These are phyloP conservation scores for Sepiola atlantica DNA, from an alignment of 2,888 invertebrate genomes.

Conservation along the genomic window DNA sequence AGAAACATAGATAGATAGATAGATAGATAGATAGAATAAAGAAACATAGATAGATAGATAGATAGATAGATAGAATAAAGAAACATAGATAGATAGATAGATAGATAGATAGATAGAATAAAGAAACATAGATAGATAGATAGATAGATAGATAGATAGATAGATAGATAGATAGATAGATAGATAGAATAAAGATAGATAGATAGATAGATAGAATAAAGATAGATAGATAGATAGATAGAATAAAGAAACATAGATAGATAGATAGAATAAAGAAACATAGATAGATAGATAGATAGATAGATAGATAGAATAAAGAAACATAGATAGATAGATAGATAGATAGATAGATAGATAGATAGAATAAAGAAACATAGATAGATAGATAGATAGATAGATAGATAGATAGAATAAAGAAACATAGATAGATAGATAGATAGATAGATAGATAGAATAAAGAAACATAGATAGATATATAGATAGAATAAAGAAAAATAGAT, in stretches of 20 bases:
- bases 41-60: background rate
- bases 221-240: background rate
- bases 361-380: too few relatives aligned
- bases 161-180: background rate
- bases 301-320: background rate
- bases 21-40: background rate
- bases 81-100: background rate
- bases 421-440: background rate
- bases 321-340: background rate
- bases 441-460: background rate
- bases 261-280: too few relatives aligned
- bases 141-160: background rate
- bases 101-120: background rate
- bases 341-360: rapidly evolving
- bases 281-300: background rate
- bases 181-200: background rate
- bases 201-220: too few relatives aligned
- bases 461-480: background rate
- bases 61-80: background rate
- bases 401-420: background rate
- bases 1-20: background rate
- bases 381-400: background rate
- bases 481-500: too few relatives aligned
- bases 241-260: too few relatives aligned
- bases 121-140: background rate